These are phyloP conservation scores for Xyliphius kryptos DNA, from an alignment of 2,113 vertebrate genomes.

Conservation along the genomic window DNA sequence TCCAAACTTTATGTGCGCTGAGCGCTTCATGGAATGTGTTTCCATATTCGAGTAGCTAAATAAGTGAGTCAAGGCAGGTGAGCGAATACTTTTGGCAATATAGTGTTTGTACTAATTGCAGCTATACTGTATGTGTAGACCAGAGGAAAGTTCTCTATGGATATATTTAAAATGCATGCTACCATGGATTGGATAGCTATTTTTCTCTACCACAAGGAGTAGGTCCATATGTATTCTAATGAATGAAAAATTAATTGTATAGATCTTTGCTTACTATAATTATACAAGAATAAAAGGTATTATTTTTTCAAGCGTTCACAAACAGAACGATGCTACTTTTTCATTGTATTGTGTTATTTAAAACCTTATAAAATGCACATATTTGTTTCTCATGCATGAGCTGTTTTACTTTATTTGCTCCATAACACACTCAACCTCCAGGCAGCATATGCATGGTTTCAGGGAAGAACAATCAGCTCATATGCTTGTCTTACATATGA, in stretches of 20 bases:
- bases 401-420: constrained; percentile 12
- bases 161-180: neutral
- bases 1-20: no score
- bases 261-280: constrained; percentile 1
- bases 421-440: constrained; percentile 6
- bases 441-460: constrained; percentile 14
- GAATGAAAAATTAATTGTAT: neutral
- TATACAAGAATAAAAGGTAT: neutral
- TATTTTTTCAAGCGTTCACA: neutral
- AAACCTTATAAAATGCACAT: constrained; percentile 3
- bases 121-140: neutral
- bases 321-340: neutral
- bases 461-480: constrained; percentile 8
- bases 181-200: neutral
- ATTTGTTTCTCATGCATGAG: constrained; percentile 12
- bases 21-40: no score
- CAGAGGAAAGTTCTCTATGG: constrained; percentile 2
- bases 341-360: constrained; percentile 1
- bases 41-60: no score
- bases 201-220: neutral
- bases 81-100: no score
- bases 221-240: neutral
- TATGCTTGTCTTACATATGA: constrained; percentile 4
- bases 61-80: no score
- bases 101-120: no score